Evolutionary conservation across 2,113 vertebrate genomes (phyloP).

Genomic region (Cololabis saira): DNA sequence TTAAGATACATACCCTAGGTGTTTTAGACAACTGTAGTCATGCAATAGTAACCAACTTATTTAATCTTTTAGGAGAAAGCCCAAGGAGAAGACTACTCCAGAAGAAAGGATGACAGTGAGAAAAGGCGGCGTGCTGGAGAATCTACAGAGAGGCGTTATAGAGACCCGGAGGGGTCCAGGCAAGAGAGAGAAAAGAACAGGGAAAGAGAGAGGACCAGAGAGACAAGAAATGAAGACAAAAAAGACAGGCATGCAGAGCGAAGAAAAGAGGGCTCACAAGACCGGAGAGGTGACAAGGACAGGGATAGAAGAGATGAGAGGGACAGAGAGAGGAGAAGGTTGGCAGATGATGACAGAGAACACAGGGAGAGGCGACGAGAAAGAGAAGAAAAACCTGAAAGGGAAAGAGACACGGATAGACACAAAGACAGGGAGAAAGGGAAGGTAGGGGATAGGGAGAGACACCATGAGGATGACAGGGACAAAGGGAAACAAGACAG

Average conservation of each 20-base stretch:
- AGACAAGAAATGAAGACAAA: constrained; percentile 47
- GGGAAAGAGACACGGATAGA: constrained; percentile 39
- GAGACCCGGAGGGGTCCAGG: constrained; percentile 63
- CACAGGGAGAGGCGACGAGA: constrained; percentile 25
- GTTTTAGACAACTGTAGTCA: not conserved
- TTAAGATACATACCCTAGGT: not conserved
- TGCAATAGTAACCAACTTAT: not conserved
- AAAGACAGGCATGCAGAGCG: constrained; percentile 49
- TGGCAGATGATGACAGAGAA: constrained; percentile 54
- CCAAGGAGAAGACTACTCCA: constrained; percentile 42
- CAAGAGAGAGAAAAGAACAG: constrained; percentile 52
- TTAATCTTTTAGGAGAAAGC: constrained; percentile 49
- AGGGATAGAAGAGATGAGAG: constrained; percentile 50
- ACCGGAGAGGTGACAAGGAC: constrained; percentile 44
- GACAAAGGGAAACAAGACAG: constrained; percentile 46
- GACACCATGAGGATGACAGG: constrained; percentile 64
- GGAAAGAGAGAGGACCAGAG: constrained; percentile 40
- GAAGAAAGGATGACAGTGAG: constrained; percentile 53
- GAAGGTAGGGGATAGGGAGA: constrained; percentile 47
- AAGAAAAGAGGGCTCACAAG: constrained; percentile 65
- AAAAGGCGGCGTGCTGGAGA: constrained; percentile 65
- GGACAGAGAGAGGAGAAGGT: constrained; percentile 60
- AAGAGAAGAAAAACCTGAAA: constrained; percentile 39
- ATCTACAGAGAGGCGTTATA: constrained; percentile 65
- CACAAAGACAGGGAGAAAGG: constrained; percentile 68